Base-by-base conservation (phyloP, 35 echinoderm and acorn worm species). In the Ptychodera flava region DNA sequence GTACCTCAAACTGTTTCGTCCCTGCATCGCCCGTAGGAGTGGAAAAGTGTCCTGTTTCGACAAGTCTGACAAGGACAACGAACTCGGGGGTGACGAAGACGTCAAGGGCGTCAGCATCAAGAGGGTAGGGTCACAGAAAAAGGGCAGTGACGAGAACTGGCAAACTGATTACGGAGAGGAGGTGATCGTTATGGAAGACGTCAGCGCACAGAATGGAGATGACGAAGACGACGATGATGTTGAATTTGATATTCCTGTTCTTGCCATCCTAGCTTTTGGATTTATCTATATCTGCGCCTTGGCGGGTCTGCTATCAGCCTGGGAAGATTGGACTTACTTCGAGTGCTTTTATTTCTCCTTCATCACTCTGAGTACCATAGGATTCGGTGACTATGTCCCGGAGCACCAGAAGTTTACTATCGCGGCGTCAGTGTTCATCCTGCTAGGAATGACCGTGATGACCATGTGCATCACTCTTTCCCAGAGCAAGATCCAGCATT, bases 381-480 rank as follows among this genome's bases (percentile, higher is more conserved):
- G 96, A 15, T 99, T 99, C 36, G 96, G 96, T 10, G 96, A 99
- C 76, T 36, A 94, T 34, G 93, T 94, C 30, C 96, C 96, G 0
- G 35, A 86, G 1, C 90, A 99, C 82, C 96, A 99, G 83, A 99
- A 99, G 82, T 90, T 92, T 36, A 83, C 94, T 0, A 32, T 99
- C 12, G 88, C 85, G 0, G 92, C 87, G 80, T 92, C 91, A 0
- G 94, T 99, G 78, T 91, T 99, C 45, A 99, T 99, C 31, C 82
- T 99, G 30, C 79, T 99, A 34, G 96, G 96, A 30, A 99, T 99
- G 96, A 92, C 96, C 30, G 90, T 99, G 78, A 99, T 99, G 90
- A 94, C 96, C 35, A 99, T 99, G 96, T 99, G 96, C 36, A 99
- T 99, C 34, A 92, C 96, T 15, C 90, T 99, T 31, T 92, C 96